Conservation (phyloP, 2,113 vertebrate species). For the Oncorhynchus gorbuscha region DNA sequence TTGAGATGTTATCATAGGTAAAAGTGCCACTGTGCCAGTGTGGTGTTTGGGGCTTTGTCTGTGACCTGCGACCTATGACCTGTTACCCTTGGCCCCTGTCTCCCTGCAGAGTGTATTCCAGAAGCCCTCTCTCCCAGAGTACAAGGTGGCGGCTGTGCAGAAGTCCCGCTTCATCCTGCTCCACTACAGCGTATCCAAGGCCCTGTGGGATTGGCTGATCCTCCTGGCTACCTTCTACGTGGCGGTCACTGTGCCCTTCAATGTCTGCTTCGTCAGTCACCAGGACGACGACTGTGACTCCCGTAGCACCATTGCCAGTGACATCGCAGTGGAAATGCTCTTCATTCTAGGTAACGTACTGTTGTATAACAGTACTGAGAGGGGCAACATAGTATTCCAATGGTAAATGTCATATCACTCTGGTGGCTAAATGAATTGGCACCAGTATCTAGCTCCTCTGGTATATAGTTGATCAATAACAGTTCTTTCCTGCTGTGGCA, state of each 20-base stretch:
- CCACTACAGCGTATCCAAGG: constrained; percentile 95
- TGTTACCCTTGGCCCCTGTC: background rate
- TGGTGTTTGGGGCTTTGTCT: background rate
- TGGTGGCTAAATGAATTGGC: background rate
- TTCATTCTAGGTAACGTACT: constrained; percentile 87
- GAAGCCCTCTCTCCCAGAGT: constrained; percentile 87
- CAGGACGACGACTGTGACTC: constrained; percentile 78
- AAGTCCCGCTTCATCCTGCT: constrained; percentile 93
- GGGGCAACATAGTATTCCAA: background rate
- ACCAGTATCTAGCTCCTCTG: background rate
- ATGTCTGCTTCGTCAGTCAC: constrained; percentile 88
- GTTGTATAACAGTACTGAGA: background rate
- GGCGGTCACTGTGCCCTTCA: constrained; percentile 91
- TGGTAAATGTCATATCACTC: too few relatives aligned
- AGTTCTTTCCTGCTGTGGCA: constrained; percentile 23
- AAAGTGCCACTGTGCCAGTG: background rate
- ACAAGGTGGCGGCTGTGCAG: constrained; percentile 93
- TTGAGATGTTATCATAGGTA: background rate
- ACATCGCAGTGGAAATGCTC: constrained; percentile 94
- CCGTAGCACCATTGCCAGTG: constrained; percentile 86
- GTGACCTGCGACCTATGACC: background rate
- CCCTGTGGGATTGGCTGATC: constrained; percentile 95
- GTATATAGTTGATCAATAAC: constrained; percentile 3
- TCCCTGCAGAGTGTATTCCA: constrained; percentile 83
- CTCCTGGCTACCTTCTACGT: constrained; percentile 95